These are phyloP conservation scores for Dynastes grantii DNA, from an alignment of 2,888 invertebrate genomes.

Conservation along the genomic window DNA sequence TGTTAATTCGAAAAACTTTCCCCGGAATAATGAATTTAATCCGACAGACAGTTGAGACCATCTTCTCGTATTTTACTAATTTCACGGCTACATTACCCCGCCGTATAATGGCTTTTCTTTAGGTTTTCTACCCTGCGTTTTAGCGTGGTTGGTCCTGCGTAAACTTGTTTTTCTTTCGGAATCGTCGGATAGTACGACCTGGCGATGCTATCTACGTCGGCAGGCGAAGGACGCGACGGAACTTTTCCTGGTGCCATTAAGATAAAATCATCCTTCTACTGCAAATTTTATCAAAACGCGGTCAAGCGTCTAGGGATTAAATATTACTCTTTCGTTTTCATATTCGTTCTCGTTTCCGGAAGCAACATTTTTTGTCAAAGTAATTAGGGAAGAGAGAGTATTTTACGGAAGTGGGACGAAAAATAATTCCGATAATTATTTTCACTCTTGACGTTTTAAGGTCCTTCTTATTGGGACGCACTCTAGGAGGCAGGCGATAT, in stretches of 20 bases:
- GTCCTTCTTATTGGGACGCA: constrained; percentile 3
- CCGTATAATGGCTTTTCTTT: constrained; percentile 64
- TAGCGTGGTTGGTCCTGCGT: constrained; percentile 57
- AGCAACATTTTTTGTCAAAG: constrained; percentile 41
- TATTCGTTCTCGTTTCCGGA: constrained; percentile 44
- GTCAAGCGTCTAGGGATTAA: constrained; percentile 62
- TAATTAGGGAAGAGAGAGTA: constrained; percentile 31
- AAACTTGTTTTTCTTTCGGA: constrained; percentile 64
- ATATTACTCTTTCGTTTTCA: constrained; percentile 57
- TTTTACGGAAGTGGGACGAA: constrained; percentile 19
- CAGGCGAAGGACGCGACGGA: constrained; percentile 61
- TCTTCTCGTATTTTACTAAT: constrained; percentile 57
- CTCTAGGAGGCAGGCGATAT: neutral
- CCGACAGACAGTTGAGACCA: constrained; percentile 3
- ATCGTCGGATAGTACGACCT: constrained; percentile 57
- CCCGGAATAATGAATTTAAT: constrained; percentile 5
- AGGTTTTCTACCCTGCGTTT: constrained; percentile 55
- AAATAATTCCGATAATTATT: constrained; percentile 43
- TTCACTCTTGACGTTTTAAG: constrained; percentile 27
- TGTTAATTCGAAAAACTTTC: constrained; percentile 16
- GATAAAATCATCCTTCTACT: constrained; percentile 64
- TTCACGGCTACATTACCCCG: constrained; percentile 62
- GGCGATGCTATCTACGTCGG: constrained; percentile 61
- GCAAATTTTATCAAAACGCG: constrained; percentile 63
- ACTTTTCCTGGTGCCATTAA: constrained; percentile 64